Evolutionary conservation across 2,888 invertebrate species (phyloP), one percentile per base, ranked within the genome.

Genomic region (Agonum fuliginosum): DNA sequence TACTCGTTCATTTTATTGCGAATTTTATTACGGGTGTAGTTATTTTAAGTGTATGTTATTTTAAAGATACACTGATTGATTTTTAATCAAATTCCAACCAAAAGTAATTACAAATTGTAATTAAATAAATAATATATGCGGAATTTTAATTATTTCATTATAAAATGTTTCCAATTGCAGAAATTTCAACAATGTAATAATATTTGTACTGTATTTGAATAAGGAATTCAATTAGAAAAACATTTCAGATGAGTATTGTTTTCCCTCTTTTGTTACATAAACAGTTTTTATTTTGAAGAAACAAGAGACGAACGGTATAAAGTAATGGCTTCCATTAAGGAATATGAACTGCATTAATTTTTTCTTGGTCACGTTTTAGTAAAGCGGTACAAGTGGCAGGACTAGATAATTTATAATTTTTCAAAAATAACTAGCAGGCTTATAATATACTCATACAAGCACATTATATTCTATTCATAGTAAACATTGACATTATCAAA

Each of bases 311-410:
- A 51, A 20, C n/a, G 12, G 24, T 20, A 54, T 43, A 14, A n/a
- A 54, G 22, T 54, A 24, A 54, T 54, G 24, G 24, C n/a, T 41
- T 67, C 41, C 67, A 67, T 41, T 41, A 22, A 20, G 67, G 34
- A 20, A 67, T 41, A 67, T 67, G 41, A 67, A 67, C 41, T 67
- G 19, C 67, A 41, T 41, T 67, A 67, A 65, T 65, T 65, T 65
- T 65, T 65, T 34, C 65, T 34, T 22, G 12, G 27, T 24, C 17
- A 12, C 62, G 34, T 58, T 22, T 14, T 41, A 41, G 19, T 19
- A 19, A 19, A 8, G 17, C 19, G 5, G 3, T 48, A 19, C 17
- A 48, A 48, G n/a, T n/a, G 17, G n/a, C 10, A 37, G 1, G 4
- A 37, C 37, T 37, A 37, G 37, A 37, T 37, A 37, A 37, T 37